A percentile compares a stretch with the other conserved stretches of the same genome.
Conservation (phyloP, 2,113 vertebrate genomes). For the human region DNA sequence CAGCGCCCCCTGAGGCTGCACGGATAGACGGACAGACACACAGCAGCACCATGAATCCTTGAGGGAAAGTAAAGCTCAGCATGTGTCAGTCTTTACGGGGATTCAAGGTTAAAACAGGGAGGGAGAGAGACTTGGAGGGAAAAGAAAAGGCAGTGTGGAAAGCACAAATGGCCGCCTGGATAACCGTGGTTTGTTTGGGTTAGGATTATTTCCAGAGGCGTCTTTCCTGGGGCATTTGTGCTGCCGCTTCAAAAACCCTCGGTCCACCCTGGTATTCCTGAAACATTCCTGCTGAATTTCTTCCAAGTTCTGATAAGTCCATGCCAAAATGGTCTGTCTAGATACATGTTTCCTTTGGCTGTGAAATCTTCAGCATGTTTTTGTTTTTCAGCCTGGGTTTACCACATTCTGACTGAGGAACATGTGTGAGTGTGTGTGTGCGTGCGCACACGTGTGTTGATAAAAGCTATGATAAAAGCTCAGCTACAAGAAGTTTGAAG, state of each 20-base stretch:
- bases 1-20: neutral
- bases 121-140: too few species aligned
- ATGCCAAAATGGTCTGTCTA: accelerated
- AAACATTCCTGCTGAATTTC: neutral
- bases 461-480: neutral
- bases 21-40: too few species aligned
- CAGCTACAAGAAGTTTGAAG: neutral
- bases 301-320: neutral
- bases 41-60: neutral
- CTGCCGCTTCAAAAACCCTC: too few species aligned
- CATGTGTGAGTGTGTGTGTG: too few species aligned
- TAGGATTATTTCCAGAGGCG: neutral
- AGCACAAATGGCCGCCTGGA: accelerated
- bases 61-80: accelerated
- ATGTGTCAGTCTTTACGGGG: neutral
- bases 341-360: neutral
- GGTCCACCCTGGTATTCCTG: accelerated
- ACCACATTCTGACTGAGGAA: neutral
- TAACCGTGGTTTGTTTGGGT: neutral
- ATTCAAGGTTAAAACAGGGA: neutral
- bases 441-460: neutral
- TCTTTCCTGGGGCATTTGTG: accelerated
- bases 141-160: neutral
- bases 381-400: neutral
- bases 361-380: accelerated